Evolutionary conservation across 2,113 vertebrate genomes (phyloP).

Genomic region (Sinosuthora webbiana): DNA sequence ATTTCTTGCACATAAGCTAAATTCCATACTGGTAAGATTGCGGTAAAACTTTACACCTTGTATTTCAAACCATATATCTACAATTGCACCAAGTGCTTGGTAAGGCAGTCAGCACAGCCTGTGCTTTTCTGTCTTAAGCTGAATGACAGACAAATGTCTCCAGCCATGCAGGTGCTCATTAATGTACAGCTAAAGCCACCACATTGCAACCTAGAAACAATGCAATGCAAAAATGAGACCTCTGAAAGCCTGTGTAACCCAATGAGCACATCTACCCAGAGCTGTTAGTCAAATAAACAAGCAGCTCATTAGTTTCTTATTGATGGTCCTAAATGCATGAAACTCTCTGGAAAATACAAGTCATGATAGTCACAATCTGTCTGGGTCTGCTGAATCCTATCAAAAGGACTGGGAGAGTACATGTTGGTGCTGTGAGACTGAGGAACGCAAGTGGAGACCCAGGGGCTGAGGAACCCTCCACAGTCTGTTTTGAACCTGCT

Average conservation of each 20-base stretch:
- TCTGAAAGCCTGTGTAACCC: not conserved
- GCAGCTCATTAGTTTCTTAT: slow-evolving; percentile 71
- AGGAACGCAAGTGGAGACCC: slow-evolving; percentile 70
- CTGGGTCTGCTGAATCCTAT: slow-evolving; percentile 39
- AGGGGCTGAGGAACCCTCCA: slow-evolving; percentile 57
- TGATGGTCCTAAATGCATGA: slow-evolving; percentile 72
- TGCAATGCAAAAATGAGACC: slow-evolving; percentile 57
- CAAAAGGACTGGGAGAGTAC: slow-evolving; percentile 34
- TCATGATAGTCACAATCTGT: slow-evolving; percentile 66
- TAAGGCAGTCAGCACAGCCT: not conserved
- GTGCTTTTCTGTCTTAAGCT: not conserved
- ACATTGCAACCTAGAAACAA: slow-evolving; percentile 66
- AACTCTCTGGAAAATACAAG: slow-evolving; percentile 56
- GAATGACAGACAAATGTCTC: not conserved
- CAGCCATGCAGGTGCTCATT: not conserved
- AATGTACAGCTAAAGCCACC: not conserved
- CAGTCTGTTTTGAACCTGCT: slow-evolving; percentile 48
- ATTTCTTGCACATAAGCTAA: not conserved
- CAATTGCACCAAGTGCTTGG: not conserved
- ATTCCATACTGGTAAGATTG: not conserved
- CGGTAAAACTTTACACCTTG: not conserved
- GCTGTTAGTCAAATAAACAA: slow-evolving; percentile 69
- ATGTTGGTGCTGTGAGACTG: slow-evolving; percentile 76
- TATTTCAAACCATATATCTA: not conserved
- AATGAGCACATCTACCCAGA: slow-evolving; percentile 9